phyloP scores from a whole-genome alignment of 53 echinoderm and acorn worm genomes.

The Crossaster papposus region DNA sequence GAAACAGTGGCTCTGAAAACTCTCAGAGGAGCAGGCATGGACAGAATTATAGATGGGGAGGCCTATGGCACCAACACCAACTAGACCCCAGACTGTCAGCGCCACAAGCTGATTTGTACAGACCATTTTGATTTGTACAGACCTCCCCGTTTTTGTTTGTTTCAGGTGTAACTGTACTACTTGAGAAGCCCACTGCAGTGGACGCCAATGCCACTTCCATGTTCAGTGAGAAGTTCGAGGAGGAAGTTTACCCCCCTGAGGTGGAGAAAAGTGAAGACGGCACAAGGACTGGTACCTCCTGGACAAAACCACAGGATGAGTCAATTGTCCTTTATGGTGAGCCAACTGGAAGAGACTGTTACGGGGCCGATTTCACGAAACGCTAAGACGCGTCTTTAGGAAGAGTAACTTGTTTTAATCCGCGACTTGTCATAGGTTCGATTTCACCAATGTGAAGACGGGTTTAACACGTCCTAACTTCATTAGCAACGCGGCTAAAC shows the following conservation, averaged over 20 bases:
- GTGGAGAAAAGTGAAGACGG: constrained; percentile 27
- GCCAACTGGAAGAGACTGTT: not conserved
- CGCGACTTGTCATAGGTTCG: too few relatives aligned
- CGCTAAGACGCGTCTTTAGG: too few relatives aligned
- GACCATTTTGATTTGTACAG: too few relatives aligned
- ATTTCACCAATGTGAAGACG: too few relatives aligned
- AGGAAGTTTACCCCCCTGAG: constrained; percentile 18
- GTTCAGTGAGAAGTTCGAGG: constrained; percentile 40
- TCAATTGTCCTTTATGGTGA: constrained; percentile 42
- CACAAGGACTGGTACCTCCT: constrained; percentile 40
- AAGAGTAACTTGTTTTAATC: too few relatives aligned
- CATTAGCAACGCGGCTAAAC: too few relatives aligned
- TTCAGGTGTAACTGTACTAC: constrained; percentile 57
- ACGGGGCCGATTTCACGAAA: too few relatives aligned
- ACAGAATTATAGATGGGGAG: not conserved
- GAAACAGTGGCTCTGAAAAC: not conserved
- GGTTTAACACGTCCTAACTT: too few relatives aligned
- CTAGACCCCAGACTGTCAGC: too few relatives aligned
- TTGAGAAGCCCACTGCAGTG: constrained; percentile 42
- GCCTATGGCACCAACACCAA: too few relatives aligned
- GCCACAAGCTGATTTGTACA: too few relatives aligned
- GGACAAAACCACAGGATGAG: constrained; percentile 49
- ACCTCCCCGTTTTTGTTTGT: not conserved
- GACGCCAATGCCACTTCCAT: constrained; percentile 45
- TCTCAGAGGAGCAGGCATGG: constrained; percentile 44